Conservation (phyloP, 2,888 invertebrate genomes). For the Drosophila demipolita region DNA sequence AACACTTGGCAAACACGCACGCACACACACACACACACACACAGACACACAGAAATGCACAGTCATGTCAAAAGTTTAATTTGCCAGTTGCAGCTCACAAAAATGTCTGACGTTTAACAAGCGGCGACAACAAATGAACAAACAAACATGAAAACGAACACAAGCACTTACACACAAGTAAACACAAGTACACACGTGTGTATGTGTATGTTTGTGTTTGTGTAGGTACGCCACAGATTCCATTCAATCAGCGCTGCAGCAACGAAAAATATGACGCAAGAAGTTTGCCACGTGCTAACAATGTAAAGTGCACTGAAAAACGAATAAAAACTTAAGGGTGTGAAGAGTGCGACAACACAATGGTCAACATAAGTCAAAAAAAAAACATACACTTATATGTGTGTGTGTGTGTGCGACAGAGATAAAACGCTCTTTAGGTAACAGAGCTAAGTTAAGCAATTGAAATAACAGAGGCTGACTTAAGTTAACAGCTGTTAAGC, state of each 20-base stretch:
- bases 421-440: background rate
- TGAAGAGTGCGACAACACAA: background rate
- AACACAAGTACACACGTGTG: slow-evolving; percentile 9
- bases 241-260: slow-evolving; percentile 58
- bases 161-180: slow-evolving; percentile 8
- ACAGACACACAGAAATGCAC: background rate
- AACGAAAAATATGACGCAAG: slow-evolving; percentile 33
- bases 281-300: slow-evolving; percentile 60
- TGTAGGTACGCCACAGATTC: slow-evolving; percentile 33
- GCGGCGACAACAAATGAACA: slow-evolving; percentile 56
- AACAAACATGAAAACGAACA: slow-evolving; percentile 34
- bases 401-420: background rate
- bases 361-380: background rate
- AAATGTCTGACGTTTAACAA: slow-evolving; percentile 54
- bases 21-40: slow-evolving; percentile 3
- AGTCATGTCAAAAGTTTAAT: slow-evolving; percentile 31
- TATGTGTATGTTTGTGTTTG: slow-evolving; percentile 7
- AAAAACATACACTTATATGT: background rate
- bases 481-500: slow-evolving; percentile 19
- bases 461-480: background rate
- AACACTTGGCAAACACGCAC: slow-evolving; percentile 40
- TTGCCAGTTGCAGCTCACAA: slow-evolving; percentile 48
- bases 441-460: slow-evolving; percentile 6
- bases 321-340: slow-evolving; percentile 10
- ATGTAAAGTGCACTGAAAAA: slow-evolving; percentile 47